These are phyloP conservation scores for Escarpia spicata DNA, from an alignment of 2,888 invertebrate genomes.

Conservation along the genomic window DNA sequence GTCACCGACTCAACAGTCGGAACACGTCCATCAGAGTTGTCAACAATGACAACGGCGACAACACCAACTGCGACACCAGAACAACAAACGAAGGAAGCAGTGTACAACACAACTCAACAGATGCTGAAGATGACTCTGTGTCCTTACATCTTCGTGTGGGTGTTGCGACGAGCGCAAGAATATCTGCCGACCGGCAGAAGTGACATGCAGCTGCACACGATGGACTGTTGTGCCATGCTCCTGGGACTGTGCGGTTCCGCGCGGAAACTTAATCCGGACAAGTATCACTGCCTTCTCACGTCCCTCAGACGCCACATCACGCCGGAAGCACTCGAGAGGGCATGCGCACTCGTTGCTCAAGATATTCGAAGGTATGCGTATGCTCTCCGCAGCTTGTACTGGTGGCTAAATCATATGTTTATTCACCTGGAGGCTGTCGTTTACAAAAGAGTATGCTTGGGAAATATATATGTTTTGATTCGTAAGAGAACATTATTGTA, in stretches of 20 bases:
- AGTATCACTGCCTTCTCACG: neutral
- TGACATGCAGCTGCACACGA: neutral
- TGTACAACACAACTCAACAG: constrained; percentile 14
- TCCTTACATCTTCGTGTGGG: constrained; percentile 26
- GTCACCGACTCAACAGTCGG: neutral
- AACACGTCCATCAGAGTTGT: neutral
- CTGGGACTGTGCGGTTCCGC: constrained; percentile 22
- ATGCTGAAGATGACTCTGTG: constrained; percentile 21
- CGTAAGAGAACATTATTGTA: too few relatives aligned
- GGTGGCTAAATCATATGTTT: neutral
- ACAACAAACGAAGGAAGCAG: neutral
- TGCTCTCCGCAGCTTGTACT: neutral
- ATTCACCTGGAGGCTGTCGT: too few relatives aligned
- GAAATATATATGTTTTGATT: too few relatives aligned
- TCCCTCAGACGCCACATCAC: neutral
- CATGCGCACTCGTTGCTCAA: neutral
- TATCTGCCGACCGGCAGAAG: neutral
- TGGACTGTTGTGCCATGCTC: constrained; percentile 21
- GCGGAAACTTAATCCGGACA: neutral
- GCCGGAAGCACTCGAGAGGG: neutral
- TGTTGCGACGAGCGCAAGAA: neutral
- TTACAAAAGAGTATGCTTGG: too few relatives aligned
- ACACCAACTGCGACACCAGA: neutral
- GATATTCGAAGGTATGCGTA: neutral
- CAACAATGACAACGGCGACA: neutral